These are phyloP conservation scores for Lepeophtheirus nordmannii DNA, from an alignment of 2,888 invertebrate genomes.

Conservation along the genomic window DNA sequence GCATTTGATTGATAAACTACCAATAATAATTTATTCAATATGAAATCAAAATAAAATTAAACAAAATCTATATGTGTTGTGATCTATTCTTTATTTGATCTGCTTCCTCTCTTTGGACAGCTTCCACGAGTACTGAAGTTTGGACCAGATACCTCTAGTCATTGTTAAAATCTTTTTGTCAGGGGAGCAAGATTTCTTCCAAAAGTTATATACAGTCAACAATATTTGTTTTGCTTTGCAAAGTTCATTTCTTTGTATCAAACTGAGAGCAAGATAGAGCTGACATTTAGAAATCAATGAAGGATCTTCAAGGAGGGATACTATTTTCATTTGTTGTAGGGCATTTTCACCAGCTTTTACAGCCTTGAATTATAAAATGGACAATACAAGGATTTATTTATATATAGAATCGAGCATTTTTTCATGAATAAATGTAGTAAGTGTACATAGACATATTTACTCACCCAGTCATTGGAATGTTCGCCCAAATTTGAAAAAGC, in stretches of 20 bases:
- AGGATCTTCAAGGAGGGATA: constrained; percentile 64
- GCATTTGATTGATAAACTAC: not conserved
- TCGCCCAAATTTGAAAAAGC: constrained; percentile 91
- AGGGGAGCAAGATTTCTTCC: constrained; percentile 33
- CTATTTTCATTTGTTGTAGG: constrained; percentile 60
- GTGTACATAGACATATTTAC: constrained; percentile 31
- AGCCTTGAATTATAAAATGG: constrained; percentile 45
- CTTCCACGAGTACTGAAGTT: constrained; percentile 44
- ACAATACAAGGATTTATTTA: constrained; percentile 23
- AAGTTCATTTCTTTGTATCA: constrained; percentile 36
- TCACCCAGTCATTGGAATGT: constrained; percentile 58
- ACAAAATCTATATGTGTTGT: not conserved
- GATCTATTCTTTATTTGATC: constrained; percentile 1
- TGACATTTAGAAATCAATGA: constrained; percentile 36
- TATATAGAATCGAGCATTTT: not conserved
- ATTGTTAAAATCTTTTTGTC: constrained; percentile 47
- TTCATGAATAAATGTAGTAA: not conserved
- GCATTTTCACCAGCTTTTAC: constrained; percentile 77
- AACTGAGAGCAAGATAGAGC: constrained; percentile 37
- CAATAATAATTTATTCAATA: too few relatives aligned
- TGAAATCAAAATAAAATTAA: not conserved
- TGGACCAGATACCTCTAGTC: constrained; percentile 75
- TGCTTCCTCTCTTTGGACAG: not conserved
- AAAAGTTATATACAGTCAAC: constrained; percentile 30
- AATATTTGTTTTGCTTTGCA: constrained; percentile 18